A percentile compares a stretch with the other conserved stretches of the same genome.
Evolutionary conservation across 1,140 invertebrate species (phyloP).

Genomic region (Lasioglossum albipes): DNA sequence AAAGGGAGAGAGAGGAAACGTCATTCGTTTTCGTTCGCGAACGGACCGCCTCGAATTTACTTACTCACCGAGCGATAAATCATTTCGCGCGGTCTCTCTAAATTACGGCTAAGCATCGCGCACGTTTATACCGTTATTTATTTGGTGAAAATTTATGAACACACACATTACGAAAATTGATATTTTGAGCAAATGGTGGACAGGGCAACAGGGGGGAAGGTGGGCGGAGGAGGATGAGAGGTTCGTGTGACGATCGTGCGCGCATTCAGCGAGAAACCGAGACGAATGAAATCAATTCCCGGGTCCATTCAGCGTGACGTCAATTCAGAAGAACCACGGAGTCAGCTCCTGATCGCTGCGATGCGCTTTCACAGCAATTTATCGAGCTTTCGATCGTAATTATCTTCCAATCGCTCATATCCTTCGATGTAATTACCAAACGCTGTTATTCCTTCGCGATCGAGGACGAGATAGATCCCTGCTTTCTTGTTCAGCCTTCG

Average conservation of each 20-base stretch:
- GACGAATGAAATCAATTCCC: slow-evolving; percentile 53
- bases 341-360: not conserved
- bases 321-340: not conserved
- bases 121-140: slow-evolving; percentile 34
- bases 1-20: not conserved
- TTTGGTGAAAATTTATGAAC: slow-evolving; percentile 43
- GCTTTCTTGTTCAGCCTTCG: too few species aligned
- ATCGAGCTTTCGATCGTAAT: not conserved
- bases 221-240: too few species aligned
- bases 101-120: slow-evolving; percentile 29
- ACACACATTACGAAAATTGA: slow-evolving; percentile 51
- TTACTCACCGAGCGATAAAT: slow-evolving; percentile 40
- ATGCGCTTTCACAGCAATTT: slow-evolving; percentile 33
- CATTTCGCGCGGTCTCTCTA: slow-evolving; percentile 8
- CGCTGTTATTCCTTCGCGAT: not conserved
- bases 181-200: slow-evolving; percentile 22
- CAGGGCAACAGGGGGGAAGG: not conserved
- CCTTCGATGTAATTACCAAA: not conserved
- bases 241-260: not conserved
- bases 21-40: not conserved
- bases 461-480: too few species aligned
- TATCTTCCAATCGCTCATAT: not conserved
- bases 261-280: slow-evolving; percentile 5
- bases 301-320: slow-evolving; percentile 27
- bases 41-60: slow-evolving; percentile 32